phyloP scores from a whole-genome alignment of 2,113 vertebrate genomes.

The Phaethon lepturus region DNA sequence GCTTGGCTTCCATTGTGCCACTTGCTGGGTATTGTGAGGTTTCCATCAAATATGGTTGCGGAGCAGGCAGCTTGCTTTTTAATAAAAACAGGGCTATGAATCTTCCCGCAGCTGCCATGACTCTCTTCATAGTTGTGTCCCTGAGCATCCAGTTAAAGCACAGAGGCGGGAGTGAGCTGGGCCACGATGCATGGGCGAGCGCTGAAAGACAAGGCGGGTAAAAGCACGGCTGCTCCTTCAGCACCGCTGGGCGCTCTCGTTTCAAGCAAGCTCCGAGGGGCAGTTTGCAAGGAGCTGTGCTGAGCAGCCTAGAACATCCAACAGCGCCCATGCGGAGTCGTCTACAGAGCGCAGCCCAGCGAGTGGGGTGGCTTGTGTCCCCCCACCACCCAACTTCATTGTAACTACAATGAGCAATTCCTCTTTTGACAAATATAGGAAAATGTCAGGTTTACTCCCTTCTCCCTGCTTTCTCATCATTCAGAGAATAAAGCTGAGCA shows the following conservation, averaged over 20 bases:
- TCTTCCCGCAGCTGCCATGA: neutral
- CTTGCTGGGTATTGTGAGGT: neutral
- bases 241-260: accelerated
- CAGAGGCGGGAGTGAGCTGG: neutral
- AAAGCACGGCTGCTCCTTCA: neutral
- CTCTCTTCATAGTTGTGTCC: neutral
- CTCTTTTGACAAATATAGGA: neutral
- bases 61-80: neutral
- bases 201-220: neutral
- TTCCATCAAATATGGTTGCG: neutral
- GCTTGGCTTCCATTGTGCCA: neutral
- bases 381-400: accelerated
- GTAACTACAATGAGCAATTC: neutral
- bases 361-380: accelerated
- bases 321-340: accelerated
- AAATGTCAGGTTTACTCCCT: neutral
- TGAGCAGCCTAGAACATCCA: neutral
- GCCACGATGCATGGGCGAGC: accelerated
- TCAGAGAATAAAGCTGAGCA: neutral
- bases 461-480: neutral
- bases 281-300: neutral
- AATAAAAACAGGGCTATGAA: neutral
- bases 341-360: accelerated
- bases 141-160: neutral
- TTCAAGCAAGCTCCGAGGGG: neutral